Evolutionary conservation across 1,140 invertebrate genomes (phyloP), one percentile per base, ranked within the genome.

Genomic region (Arion vulgaris): DNA sequence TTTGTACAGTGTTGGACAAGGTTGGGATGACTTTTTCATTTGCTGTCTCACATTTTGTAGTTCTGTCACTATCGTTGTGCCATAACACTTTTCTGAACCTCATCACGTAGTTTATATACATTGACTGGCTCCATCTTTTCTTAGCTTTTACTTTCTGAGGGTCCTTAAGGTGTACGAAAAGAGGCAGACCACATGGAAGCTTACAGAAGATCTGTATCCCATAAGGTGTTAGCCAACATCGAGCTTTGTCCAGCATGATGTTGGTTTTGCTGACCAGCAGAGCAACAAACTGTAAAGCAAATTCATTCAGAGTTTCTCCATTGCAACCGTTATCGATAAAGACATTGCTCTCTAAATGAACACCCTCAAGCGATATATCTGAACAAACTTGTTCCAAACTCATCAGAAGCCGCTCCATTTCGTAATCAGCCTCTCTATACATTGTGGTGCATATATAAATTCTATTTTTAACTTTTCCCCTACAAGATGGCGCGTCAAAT

Each of bases 371-470:
- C 34, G 73, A 51, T 28, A 84, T 68, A 32, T 86, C 84, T 19
- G 66, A 53, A 0, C 86, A 86, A 38, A 90, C 11, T 26, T 79
- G 76, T 53, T 84, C 74, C 19, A 90, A 51, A 62, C 89, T 90
- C 19, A 79, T 4, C 7, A 90, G 72, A 4, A 90, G 81, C 53
- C 89, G 41, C 36, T 86, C 86, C 88, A 89, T 90, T 82, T 90
- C 89, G 39, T 87, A 87, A 68, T 89, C 86, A 0, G 89, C 86
- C 53, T 90, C 89, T 26, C 87, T 84, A 74, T 90, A 90, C 89
- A 90, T 90, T n/a, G 89, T 90, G 0, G 89, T 90, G 53, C 89
- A 90, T 5, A 90, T 82, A 36, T 87, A 89, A 17, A 89, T 85
- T 19, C 85, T 39, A 28, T 81, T 86, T 41, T 77, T 84, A n/a